Evolutionary conservation across 2,797 vertebrate species (phyloP), one percentile per base, ranked within the genome.

Genomic region (Tokudaia tokunoshimensis): DNA sequence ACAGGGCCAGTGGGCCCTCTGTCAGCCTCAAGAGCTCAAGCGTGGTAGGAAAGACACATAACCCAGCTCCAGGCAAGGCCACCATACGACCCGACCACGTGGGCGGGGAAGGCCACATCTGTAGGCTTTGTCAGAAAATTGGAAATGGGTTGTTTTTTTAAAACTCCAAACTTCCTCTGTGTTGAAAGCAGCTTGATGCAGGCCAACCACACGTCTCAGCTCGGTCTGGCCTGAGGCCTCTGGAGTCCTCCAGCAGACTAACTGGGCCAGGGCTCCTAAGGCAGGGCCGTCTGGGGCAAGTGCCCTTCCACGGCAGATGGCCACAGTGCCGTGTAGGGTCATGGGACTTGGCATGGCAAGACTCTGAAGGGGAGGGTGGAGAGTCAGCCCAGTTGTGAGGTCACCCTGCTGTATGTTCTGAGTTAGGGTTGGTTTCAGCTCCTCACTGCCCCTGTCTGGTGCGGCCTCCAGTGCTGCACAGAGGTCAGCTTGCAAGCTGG

Each of bases 391-490:
- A 20, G 81, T 31, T 63, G 81, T 44, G 57, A 61, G 22, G 57
- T 55, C 24, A 1, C 4, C 4, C 3, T 75, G 55, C 29, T 47
- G 3, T 4, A 17, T 0, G 19, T 1, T 26, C 20, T 4, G 9
- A 74, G 80, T n/a, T 80, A 50, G 59, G 14, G 50, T 41, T 34
- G 84, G 9, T 29, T 47, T 52, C 29, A 3, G 29, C 34, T 52
- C 72, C 31, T 41, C 4, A 14, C 31, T 19, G 26, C 2, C 55
- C 29, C 34, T 31, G 0, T 0, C 3, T 31, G 59, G 52, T 13
- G 52, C 50, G 52, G 52, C 52, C 52, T 52, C 52, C 52, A 55
- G 4, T 3, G 63, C 34, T 26, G 37, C 14, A n/a, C 31, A 37
- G 74, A 34, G 19, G 20, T 50, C 44, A 78, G 57, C 20, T 47